Conservation (phyloP, 2,113 vertebrate species). For the Rhadina sibilatrix region DNA sequence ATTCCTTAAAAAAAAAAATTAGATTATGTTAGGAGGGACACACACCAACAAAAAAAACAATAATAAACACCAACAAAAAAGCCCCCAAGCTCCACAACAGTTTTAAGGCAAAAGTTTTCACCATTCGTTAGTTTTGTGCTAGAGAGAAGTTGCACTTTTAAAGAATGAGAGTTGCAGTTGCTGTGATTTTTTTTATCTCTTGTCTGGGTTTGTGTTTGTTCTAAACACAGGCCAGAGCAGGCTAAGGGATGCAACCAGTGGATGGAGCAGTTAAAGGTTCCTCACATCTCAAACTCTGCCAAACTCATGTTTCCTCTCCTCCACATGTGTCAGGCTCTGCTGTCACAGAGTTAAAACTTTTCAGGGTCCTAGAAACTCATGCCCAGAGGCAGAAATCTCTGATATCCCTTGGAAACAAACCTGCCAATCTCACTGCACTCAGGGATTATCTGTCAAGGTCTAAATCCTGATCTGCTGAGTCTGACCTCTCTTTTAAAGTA, state of each 20-base stretch:
- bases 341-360: not conserved
- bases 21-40: not conserved
- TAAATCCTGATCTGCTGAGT: not conserved
- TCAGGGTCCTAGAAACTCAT: not conserved
- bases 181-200: not conserved
- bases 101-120: not conserved
- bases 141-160: not conserved
- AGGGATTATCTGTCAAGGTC: not conserved
- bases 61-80: not conserved
- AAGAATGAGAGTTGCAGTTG: not conserved
- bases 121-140: not conserved
- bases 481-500: not conserved
- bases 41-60: not conserved
- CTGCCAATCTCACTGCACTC: not conserved
- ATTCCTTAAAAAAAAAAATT: not conserved
- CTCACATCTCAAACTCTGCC: not conserved
- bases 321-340: not conserved
- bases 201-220: not conserved
- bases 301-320: not conserved
- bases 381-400: not conserved
- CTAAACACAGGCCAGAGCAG: not conserved
- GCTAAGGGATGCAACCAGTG: not conserved
- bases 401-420: not conserved
- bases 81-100: fast-evolving
- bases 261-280: not conserved